Percentiles rank a stretch among this genome's conserved stretches.
These are phyloP conservation scores for Lutjanus campechanus DNA, from an alignment of 2,797 vertebrate genomes.

Conservation along the genomic window DNA sequence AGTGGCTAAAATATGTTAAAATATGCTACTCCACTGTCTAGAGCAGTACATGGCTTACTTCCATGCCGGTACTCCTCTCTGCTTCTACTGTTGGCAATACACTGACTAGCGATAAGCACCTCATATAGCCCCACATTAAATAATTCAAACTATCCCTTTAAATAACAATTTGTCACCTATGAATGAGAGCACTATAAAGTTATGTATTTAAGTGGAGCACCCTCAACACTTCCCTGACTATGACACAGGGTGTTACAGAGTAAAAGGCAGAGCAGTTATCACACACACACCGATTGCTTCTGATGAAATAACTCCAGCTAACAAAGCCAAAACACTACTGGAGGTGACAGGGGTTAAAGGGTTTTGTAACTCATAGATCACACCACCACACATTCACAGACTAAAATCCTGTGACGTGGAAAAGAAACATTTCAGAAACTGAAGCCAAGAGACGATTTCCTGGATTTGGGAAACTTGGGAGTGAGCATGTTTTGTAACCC, in stretches of 20 bases:
- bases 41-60: no score
- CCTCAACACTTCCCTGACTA: background rate
- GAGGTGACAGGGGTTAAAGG: background rate
- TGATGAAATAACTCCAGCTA: background rate
- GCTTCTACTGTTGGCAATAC: no score
- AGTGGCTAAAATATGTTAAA: no score
- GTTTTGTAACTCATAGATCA: slow-evolving; percentile 27
- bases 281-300: background rate
- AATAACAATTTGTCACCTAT: slow-evolving; percentile 26
- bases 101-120: no score
- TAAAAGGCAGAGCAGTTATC: background rate
- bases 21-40: no score
- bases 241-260: background rate
- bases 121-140: no score
- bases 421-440: slow-evolving; percentile 41
- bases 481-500: slow-evolving; percentile 25
- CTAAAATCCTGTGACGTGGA: slow-evolving; percentile 46
- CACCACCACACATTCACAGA: slow-evolving; percentile 3
- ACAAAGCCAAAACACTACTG: background rate
- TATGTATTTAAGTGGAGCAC: slow-evolving; percentile 13
- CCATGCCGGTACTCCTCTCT: no score
- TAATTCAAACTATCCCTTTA: no score
- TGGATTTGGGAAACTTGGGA: slow-evolving; percentile 68
- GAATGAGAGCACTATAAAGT: slow-evolving; percentile 6
- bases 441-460: slow-evolving; percentile 61